A percentile compares a stretch with the other conserved stretches of the same genome.
These are phyloP conservation scores for Bucco capensis DNA, from an alignment of 2,113 vertebrate genomes.

Conservation along the genomic window DNA sequence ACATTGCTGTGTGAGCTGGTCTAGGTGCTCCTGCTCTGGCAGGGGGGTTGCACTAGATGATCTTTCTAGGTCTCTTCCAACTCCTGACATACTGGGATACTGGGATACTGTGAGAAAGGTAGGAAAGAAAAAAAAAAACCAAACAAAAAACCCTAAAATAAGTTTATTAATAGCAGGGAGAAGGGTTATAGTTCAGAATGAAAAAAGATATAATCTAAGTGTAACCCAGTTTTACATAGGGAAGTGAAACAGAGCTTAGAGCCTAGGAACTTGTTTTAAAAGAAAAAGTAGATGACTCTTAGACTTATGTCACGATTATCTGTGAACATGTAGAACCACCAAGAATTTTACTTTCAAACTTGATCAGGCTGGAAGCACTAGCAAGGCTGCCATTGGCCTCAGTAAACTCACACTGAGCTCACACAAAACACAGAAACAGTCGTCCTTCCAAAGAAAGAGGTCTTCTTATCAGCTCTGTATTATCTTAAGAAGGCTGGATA, in stretches of 20 bases:
- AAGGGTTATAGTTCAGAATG: neutral
- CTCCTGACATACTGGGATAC: too few species aligned
- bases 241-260: neutral
- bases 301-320: neutral
- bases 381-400: neutral
- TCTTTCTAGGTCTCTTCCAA: too few species aligned
- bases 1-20: too few species aligned
- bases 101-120: too few species aligned
- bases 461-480: neutral
- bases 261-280: neutral
- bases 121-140: neutral
- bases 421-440: neutral
- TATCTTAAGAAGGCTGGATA: neutral
- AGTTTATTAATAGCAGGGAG: neutral
- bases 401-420: neutral
- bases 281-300: neutral
- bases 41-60: too few species aligned
- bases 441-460: neutral
- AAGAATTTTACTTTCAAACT: neutral
- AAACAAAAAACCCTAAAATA: fast-evolving
- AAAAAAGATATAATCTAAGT: neutral
- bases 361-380: neutral
- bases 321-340: neutral
- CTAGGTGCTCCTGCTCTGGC: too few species aligned
- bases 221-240: neutral